Conservation (phyloP, 2,113 vertebrate species). For the Psephotus haematonotus region DNA sequence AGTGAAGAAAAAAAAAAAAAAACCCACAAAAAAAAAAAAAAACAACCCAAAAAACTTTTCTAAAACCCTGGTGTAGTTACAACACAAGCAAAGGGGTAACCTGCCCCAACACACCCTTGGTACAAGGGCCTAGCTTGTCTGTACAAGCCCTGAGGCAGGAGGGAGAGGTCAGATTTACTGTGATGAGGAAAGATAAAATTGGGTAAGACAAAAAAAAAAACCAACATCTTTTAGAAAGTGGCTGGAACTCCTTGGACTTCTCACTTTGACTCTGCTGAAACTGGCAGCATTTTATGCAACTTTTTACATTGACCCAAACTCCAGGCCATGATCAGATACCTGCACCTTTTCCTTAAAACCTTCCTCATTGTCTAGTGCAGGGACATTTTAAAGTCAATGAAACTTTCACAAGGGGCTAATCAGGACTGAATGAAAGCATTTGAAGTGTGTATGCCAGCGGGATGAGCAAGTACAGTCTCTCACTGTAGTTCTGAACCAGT, state of each 20-base stretch:
- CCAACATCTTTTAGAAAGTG: not conserved
- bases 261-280: not conserved
- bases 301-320: not conserved
- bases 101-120: not conserved
- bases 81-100: not conserved
- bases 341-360: not conserved
- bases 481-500: not conserved
- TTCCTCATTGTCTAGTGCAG: not conserved
- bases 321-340: not conserved
- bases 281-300: not conserved
- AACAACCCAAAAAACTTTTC: not conserved
- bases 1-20: not conserved
- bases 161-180: constrained; percentile 10
- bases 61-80: not conserved
- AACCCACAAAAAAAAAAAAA: too few relatives aligned
- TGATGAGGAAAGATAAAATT: not conserved
- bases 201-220: not conserved
- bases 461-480: fast-evolving
- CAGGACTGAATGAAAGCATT: not conserved
- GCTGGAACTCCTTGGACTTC: not conserved
- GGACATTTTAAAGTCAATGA: not conserved
- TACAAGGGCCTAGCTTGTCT: not conserved
- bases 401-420: not conserved
- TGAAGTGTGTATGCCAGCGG: not conserved
- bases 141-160: constrained; percentile 14